Evolutionary conservation across 2,797 vertebrate genomes (phyloP).

Genomic region (Fistularia tabacaria): DNA sequence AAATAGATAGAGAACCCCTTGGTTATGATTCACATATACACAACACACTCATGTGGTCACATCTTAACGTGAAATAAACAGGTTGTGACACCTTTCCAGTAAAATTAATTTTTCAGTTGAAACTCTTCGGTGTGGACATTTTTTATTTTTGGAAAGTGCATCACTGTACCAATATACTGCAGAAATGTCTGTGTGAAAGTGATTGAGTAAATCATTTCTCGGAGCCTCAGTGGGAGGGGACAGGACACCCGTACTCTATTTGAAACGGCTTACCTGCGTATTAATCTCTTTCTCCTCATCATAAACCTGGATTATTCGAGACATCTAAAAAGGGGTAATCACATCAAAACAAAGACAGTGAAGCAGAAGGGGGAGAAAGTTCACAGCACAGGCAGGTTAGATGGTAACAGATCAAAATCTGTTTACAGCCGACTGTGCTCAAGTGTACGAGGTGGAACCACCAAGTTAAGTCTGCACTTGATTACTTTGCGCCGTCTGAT

Average conservation of each 20-base stretch:
- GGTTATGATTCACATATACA: too few relatives aligned
- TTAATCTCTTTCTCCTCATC: constrained; percentile 99
- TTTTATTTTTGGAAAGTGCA: too few relatives aligned
- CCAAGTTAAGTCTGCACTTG: constrained; percentile 17
- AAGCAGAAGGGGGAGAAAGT: constrained; percentile 75
- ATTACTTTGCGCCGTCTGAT: too few relatives aligned
- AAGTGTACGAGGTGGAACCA: constrained; percentile 9
- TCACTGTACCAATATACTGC: too few relatives aligned
- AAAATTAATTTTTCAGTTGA: neutral
- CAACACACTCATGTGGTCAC: too few relatives aligned
- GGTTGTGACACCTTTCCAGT: too few relatives aligned
- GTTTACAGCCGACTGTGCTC: constrained; percentile 46
- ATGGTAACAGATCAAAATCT: constrained; percentile 57
- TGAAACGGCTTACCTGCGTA: constrained; percentile 96
- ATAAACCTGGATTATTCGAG: constrained; percentile 99
- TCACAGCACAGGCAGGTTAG: constrained; percentile 77
- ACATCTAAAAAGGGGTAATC: constrained; percentile 97
- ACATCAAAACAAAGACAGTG: constrained; percentile 93
- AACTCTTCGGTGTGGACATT: too few relatives aligned
- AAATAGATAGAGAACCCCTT: too few relatives aligned
- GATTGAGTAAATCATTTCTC: constrained; percentile 51
- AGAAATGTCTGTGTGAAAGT: constrained; percentile 2
- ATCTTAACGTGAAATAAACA: neutral
- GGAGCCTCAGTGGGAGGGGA: constrained; percentile 78
- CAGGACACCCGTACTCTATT: constrained; percentile 74